Percentiles rank a stretch among this genome's conserved stretches.
Conservation (phyloP, 2,888 invertebrate genomes). For the Melinopterus prodromus region DNA sequence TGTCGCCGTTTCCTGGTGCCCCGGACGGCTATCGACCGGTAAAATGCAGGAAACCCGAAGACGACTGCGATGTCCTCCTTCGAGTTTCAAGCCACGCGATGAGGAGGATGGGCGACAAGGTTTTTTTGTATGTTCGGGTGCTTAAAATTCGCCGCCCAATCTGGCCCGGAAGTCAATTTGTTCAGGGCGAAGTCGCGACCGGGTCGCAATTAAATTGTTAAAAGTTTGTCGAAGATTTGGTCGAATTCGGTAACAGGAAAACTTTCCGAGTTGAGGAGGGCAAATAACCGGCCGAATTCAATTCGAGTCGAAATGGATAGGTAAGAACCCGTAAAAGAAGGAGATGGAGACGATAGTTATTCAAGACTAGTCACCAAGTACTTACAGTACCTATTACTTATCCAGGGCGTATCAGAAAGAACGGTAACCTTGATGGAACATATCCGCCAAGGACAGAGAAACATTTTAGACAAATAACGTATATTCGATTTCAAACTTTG, state of each 20-base stretch:
- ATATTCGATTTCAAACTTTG: too few relatives aligned
- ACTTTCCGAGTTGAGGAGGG: not conserved
- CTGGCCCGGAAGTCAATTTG: not conserved
- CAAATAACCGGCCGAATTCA: not conserved
- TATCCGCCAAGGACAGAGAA: too few relatives aligned
- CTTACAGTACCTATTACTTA: too few relatives aligned
- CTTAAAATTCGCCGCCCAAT: constrained; percentile 4
- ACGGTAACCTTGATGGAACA: too few relatives aligned
- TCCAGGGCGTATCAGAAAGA: too few relatives aligned
- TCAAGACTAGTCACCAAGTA: too few relatives aligned
- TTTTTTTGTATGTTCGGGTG: not conserved
- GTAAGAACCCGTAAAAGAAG: not conserved
- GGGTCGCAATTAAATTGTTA: not conserved
- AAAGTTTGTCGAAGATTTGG: not conserved
- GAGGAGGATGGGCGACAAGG: not conserved
- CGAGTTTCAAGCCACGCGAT: not conserved
- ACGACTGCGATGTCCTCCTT: not conserved
- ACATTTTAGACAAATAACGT: too few relatives aligned
- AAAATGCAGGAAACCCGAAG: not conserved
- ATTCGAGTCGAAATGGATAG: not conserved
- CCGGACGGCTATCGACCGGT: not conserved
- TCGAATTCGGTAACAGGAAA: not conserved
- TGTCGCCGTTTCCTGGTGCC: not conserved
- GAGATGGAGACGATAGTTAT: not conserved
- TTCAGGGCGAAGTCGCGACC: not conserved